Evolutionary conservation across 2,888 invertebrate genomes (phyloP).

Genomic region (Ornithoptera priamus): DNA sequence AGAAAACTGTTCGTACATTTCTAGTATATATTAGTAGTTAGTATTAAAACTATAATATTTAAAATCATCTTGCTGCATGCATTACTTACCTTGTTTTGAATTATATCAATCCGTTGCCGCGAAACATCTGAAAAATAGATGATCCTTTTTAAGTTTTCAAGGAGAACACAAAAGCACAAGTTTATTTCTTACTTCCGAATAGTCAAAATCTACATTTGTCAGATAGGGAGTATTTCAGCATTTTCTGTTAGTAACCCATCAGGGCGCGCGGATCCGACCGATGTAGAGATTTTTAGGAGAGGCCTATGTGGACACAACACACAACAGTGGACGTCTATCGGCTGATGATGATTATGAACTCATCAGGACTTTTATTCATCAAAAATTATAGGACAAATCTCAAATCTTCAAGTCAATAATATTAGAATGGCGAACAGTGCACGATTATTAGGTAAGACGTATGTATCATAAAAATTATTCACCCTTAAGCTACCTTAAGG

Average conservation of each 20-base stretch:
- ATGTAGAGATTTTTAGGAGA: no score
- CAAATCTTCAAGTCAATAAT: background rate
- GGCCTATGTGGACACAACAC: no score
- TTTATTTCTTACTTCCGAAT: background rate
- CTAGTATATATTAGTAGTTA: no score
- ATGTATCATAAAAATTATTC: background rate
- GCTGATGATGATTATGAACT: no score
- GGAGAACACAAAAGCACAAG: background rate
- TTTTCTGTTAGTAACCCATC: no score
- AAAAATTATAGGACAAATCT: no score
- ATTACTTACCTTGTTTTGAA: background rate
- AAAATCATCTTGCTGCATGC: background rate
- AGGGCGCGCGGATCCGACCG: no score
- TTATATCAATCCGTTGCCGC: background rate
- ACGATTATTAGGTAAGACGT: conserved; percentile 56
- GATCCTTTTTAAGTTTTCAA: background rate
- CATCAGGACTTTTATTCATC: no score
- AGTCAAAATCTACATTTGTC: background rate
- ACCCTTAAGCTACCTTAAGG: conserved; percentile 1
- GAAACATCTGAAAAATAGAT: background rate
- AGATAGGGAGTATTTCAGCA: no score
- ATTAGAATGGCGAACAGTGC: background rate
- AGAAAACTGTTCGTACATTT: no score
- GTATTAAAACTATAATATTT: background rate
- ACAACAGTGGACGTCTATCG: no score